Evolutionary conservation across 2,113 vertebrate species (phyloP).

Genomic region (Heptranchias perlo): DNA sequence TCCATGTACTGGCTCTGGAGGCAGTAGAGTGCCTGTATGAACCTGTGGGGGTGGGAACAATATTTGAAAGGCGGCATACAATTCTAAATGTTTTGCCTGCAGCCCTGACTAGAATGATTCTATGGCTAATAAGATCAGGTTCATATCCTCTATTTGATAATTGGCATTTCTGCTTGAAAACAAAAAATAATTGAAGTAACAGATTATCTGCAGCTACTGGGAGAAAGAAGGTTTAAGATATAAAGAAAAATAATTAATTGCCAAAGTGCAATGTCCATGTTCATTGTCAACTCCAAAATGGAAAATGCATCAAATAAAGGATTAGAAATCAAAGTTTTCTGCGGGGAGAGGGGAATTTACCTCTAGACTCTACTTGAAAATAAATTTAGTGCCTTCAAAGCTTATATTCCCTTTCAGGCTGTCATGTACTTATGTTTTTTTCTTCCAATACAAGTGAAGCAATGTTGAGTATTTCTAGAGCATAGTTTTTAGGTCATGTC

Average conservation of each 20-base stretch:
- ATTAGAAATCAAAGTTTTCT: neutral
- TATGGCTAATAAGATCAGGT: neutral
- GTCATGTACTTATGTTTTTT: neutral
- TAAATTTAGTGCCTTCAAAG: neutral
- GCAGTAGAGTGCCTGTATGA: neutral
- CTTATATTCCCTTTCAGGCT: neutral
- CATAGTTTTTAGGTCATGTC: neutral
- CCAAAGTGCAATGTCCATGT: neutral
- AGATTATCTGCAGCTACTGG: neutral
- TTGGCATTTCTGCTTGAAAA: neutral
- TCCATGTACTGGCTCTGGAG: neutral
- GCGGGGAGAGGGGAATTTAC: neutral
- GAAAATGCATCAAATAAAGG: neutral
- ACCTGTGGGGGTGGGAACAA: neutral
- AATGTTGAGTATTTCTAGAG: neutral
- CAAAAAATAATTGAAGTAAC: neutral
- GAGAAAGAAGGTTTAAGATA: neutral
- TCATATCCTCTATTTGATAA: neutral
- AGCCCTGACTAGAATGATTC: neutral
- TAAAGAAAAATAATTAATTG: neutral
- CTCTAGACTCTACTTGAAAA: neutral
- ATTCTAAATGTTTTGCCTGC: too few relatives aligned
- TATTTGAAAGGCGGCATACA: too few relatives aligned
- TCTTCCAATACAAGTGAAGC: neutral
- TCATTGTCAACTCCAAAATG: neutral